A percentile compares a stretch with the other conserved stretches of the same genome.
phyloP scores from a whole-genome alignment of 2,888 invertebrate species.

The Caenorhabditis imperialis region DNA sequence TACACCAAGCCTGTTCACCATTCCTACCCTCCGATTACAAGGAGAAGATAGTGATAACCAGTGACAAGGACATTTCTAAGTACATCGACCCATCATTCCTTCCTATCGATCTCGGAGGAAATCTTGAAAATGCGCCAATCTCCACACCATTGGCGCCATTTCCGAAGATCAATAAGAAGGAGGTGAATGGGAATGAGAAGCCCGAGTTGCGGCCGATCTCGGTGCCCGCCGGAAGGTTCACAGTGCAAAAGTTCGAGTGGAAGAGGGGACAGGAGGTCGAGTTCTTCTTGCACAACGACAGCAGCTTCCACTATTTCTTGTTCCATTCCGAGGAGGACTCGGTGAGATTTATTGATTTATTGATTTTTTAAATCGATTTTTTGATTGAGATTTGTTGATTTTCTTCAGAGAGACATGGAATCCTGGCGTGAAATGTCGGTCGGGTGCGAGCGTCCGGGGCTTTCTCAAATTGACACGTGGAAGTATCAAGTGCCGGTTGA shows the following conservation, averaged over 20 bases:
- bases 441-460: slow-evolving; percentile 73
- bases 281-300: slow-evolving; percentile 67
- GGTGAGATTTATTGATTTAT: slow-evolving; percentile 18
- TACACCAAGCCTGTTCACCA: slow-evolving; percentile 73
- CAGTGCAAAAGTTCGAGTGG: slow-evolving; percentile 67
- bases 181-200: slow-evolving; percentile 47
- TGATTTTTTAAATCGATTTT: slow-evolving; percentile 1
- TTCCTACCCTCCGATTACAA: slow-evolving; percentile 75
- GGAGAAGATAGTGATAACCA: slow-evolving; percentile 61
- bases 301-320: slow-evolving; percentile 65
- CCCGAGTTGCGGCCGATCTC: slow-evolving; percentile 39
- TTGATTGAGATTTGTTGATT: neutral
- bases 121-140: slow-evolving; percentile 14
- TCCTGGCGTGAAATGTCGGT: slow-evolving; percentile 65
- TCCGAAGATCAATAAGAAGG: slow-evolving; percentile 40
- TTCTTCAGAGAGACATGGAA: slow-evolving; percentile 40
- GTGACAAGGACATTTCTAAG: slow-evolving; percentile 41
- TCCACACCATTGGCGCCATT: slow-evolving; percentile 59
- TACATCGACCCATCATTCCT: slow-evolving; percentile 31
- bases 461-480: slow-evolving; percentile 70
- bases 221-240: slow-evolving; percentile 63
- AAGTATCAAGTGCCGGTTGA: slow-evolving; percentile 66
- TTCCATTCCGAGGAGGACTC: slow-evolving; percentile 57
- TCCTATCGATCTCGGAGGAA: slow-evolving; percentile 48
- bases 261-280: slow-evolving; percentile 61